Base-by-base conservation (phyloP, 2,113 vertebrate species). In the Mobula hypostoma region DNA sequence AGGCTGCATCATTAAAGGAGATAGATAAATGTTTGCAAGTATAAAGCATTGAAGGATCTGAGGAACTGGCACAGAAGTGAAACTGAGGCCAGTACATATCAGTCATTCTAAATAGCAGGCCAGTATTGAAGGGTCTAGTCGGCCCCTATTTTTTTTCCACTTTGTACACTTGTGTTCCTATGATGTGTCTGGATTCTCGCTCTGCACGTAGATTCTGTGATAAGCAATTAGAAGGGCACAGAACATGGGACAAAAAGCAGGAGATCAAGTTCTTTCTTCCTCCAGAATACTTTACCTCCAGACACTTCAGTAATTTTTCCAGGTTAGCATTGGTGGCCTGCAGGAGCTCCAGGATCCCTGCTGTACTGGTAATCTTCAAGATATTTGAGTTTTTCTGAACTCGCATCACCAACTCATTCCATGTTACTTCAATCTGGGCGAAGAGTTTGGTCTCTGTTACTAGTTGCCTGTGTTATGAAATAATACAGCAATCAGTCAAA, bases 231-330 rank as follows among this genome's bases (percentile, higher is more conserved):
- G 48, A 48, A 36, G 3, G 1, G 74, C 27, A 77, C 29, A 79
- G 12, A 36, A 14, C 29, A 9, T 11, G 76, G 76, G 76, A 77
- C 76, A n/a, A n/a, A 27, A 77, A 77, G 29, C 19, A 77, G 5
- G 27, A 77, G 76, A 5, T 77, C 76, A n/a, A 77, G 9, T 77
- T 77, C 6, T 77, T 77, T n/a, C 76, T n/a, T 77, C 8, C 29
- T 83, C 14, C 21, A 5, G 11, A 21, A 29, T 63, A 61, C 14
- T 66, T 17, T 96, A 97, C 97, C 96, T 97, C 96, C 32, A 97
- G 96, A 94, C 95, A 95, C 78, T 96, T 97, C 94, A 96, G 96
- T 94, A 97, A 96, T 27, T 94, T 94, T 70, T 97, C 97, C 77
- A 97, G 95, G 24, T 95, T 56, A 6, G 3, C 48, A 74, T 95